These are phyloP conservation scores for Tretioscincus oriximinensis DNA, from an alignment of 2,113 vertebrate species.

Conservation along the genomic window DNA sequence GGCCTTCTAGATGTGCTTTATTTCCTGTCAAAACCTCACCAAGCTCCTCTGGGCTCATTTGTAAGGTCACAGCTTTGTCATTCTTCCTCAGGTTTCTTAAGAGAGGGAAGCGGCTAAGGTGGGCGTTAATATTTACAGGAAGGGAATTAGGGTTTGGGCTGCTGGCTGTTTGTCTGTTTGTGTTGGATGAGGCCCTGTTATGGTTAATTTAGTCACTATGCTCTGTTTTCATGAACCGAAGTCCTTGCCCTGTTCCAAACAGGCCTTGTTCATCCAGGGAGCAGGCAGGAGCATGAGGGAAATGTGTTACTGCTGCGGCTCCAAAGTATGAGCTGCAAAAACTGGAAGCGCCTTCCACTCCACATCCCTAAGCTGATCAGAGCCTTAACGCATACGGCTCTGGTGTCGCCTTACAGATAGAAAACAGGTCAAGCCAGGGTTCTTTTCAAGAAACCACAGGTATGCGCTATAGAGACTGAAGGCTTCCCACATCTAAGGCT, in stretches of 20 bases:
- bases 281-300: background rate
- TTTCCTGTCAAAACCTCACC: background rate
- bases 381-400: constrained; percentile 23
- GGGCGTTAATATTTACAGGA: background rate
- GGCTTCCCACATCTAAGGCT: constrained; percentile 88
- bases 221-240: background rate
- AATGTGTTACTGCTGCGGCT: too few species aligned
- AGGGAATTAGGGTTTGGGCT: background rate
- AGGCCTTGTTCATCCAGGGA: accelerated
- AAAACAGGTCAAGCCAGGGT: constrained; percentile 78
- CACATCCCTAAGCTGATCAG: constrained; percentile 37
- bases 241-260: background rate
- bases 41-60: background rate
- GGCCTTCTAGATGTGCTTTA: constrained; percentile 50
- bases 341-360: constrained; percentile 24
- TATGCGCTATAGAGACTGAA: constrained; percentile 80
- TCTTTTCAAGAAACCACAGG: constrained; percentile 85
- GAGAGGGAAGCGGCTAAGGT: background rate
- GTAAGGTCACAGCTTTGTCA: background rate
- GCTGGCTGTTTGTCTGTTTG: background rate
- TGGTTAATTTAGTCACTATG: background rate
- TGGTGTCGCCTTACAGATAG: constrained; percentile 57
- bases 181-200: background rate
- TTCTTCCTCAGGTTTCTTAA: background rate
- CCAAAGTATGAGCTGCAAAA: background rate